Evolutionary conservation across 1,140 invertebrate genomes (phyloP), one percentile per base, ranked within the genome.

Genomic region (Yoshiicerus persimilis): DNA sequence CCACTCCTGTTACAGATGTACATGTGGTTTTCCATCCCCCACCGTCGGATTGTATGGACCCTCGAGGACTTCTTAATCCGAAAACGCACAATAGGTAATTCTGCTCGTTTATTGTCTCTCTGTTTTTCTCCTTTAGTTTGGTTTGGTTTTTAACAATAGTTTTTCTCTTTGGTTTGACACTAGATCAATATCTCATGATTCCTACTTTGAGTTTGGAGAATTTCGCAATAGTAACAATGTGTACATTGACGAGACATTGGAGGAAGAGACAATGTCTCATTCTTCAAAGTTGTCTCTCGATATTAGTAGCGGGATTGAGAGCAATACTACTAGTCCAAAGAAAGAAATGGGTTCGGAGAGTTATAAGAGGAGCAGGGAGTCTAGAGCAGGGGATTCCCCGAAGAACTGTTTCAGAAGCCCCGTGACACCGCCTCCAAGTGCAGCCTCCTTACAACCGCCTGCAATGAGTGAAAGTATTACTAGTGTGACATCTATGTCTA

Each of bases 121-220:
- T 9, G 10, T 84, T 77, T 77, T 80, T 4, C 41, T 75, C 84
- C 13, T 27, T 75, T 66, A 38, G n/a, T 20, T 25, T 38, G 13
- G n/a, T 85, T 85, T 70, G 39, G 11, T 85, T 64, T 56, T 47
- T 62, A 87, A 87, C 47, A 25, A 36, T 20, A 13, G 34, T 47
- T 80, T 41, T 62, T 77, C 20, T 80, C 0, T 80, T 80, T 80
- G 32, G 32, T 80, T 80, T 36, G 0, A 32, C 11, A 87, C 23
- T 66, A 90, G 89, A 84, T 97, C 96, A 1, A 96, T 97, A 0
- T 98, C 97, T 0, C 97, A 98, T 92, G 97, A 98, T 92, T 98
- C 97, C 1, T 98, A 98, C 92, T 98, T 98, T 93, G 97, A 98
- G 70, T 90, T 90, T 88, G 89, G 88, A 62, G 89, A 91, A 84